These are phyloP conservation scores for Aphis gossypii DNA, from an alignment of 1,140 invertebrate species.

Conservation along the genomic window DNA sequence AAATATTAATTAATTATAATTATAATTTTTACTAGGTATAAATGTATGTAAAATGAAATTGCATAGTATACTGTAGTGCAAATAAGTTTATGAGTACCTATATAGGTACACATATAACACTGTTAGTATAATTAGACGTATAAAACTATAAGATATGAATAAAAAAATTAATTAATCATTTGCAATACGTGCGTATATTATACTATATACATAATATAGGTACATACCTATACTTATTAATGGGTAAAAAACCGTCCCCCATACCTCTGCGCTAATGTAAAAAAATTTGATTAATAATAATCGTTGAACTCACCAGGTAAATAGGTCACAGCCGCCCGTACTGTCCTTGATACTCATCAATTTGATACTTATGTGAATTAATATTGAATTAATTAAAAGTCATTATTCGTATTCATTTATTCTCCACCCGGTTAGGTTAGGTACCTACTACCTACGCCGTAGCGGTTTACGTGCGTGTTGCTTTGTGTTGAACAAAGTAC, in stretches of 20 bases:
- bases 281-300: background rate
- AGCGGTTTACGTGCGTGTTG: background rate
- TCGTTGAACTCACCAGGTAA: background rate
- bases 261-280: background rate
- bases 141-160: background rate
- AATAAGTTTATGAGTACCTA: too few relatives aligned
- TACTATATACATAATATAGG: background rate
- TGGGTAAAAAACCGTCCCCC: background rate
- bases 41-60: too few relatives aligned
- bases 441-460: background rate
- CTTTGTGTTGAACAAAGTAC: background rate
- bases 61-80: too few relatives aligned
- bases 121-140: too few relatives aligned
- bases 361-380: background rate
- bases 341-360: slow-evolving; percentile 27
- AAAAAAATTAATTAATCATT: background rate
- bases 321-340: background rate
- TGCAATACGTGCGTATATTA: background rate
- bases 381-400: slow-evolving; percentile 24
- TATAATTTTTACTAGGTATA: too few relatives aligned
- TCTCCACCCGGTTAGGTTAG: background rate
- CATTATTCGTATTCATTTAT: background rate
- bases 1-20: too few relatives aligned
- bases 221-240: too few relatives aligned
- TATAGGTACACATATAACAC: too few relatives aligned